Percentiles rank a stretch among this genome's conserved stretches.
phyloP scores from a whole-genome alignment of 2,888 invertebrate genomes.

The Drosophila basisetae region DNA sequence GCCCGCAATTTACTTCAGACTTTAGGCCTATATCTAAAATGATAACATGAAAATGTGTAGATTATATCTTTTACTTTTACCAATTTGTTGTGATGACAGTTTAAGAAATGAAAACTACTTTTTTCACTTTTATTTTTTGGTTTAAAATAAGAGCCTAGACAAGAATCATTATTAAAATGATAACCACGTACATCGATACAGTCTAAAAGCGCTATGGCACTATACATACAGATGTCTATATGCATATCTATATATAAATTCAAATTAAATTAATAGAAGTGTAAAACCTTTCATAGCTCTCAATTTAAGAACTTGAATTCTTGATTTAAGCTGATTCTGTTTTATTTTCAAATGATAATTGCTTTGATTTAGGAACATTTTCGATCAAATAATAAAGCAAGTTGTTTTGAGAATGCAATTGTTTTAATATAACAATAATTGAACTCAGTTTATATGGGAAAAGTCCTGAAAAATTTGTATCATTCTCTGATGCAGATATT shows the following conservation, averaged over 20 bases:
- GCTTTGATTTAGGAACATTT: neutral
- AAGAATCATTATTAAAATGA: neutral
- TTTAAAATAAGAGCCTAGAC: neutral
- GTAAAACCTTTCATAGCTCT: neutral
- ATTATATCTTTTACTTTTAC: neutral
- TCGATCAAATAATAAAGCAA: neutral
- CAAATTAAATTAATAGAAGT: neutral
- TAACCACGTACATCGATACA: neutral
- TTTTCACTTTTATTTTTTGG: neutral
- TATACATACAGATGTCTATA: neutral
- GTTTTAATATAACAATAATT: neutral
- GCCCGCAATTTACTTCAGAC: slow-evolving; percentile 2
- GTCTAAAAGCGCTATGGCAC: neutral
- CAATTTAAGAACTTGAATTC: neutral
- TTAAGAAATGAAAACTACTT: neutral
- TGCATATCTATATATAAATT: neutral
- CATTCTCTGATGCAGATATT: neutral
- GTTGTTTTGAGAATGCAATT: neutral
- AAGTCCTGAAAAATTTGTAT: neutral
- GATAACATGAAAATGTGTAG: neutral
- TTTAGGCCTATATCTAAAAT: neutral
- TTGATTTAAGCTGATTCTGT: neutral
- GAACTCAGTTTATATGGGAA: neutral
- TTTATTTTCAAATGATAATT: neutral
- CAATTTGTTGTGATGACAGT: neutral